Evolutionary conservation across 2,113 vertebrate genomes (phyloP).

Genomic region (Orycteropus afer): DNA sequence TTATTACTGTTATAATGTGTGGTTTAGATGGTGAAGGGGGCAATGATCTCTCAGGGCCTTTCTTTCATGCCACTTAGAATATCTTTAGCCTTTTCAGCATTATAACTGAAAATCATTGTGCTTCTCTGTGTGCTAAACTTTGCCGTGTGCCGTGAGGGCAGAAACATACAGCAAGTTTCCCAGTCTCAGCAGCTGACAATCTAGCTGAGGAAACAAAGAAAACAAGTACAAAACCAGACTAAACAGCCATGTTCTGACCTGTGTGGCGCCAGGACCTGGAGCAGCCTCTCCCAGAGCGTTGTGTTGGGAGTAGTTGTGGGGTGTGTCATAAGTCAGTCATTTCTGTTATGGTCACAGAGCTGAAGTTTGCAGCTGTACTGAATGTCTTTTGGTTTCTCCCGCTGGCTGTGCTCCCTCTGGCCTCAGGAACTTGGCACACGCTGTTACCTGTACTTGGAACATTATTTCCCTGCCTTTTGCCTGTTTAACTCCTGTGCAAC

Average conservation of each 20-base stretch:
- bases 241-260: not conserved
- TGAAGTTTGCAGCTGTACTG: not conserved
- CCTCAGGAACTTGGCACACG: not conserved
- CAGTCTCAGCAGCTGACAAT: not conserved
- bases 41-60: not conserved
- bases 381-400: not conserved
- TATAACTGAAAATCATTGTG: not conserved
- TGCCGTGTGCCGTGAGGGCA: not conserved
- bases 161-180: not conserved
- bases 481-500: not conserved
- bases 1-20: not conserved
- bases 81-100: not conserved
- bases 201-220: not conserved
- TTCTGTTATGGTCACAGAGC: not conserved
- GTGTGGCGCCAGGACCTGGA: not conserved
- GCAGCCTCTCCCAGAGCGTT: not conserved
- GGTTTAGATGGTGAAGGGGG: not conserved
- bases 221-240: not conserved
- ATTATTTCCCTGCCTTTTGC: not conserved
- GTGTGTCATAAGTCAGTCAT: not conserved
- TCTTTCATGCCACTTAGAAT: not conserved
- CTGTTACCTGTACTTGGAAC: not conserved
- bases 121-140: fast-evolving
- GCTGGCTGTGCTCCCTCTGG: not conserved
- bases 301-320: not conserved